Evolutionary conservation across 2,797 vertebrate species (phyloP).

Genomic region (Hemitrygon akajei): DNA sequence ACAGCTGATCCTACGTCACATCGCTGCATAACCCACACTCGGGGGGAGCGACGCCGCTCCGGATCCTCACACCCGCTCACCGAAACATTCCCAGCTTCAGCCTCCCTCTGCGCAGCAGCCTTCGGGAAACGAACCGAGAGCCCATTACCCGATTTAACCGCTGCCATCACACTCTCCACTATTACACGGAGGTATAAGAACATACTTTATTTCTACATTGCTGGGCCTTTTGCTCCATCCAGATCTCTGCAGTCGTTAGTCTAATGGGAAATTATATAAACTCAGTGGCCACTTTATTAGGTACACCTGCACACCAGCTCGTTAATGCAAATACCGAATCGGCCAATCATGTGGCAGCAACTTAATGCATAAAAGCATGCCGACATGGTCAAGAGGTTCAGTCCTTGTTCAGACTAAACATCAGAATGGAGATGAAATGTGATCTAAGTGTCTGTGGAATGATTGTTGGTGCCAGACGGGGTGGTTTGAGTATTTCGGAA

Average conservation of each 20-base stretch:
- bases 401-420: too few species aligned
- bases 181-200: background rate
- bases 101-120: background rate
- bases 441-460: too few species aligned
- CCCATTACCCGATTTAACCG: background rate
- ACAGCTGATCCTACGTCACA: conserved; percentile 13
- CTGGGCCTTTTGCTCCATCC: background rate
- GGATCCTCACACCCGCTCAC: background rate
- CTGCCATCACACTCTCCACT: too few species aligned
- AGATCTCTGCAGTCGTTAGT: background rate
- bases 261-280: background rate
- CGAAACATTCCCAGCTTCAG: background rate
- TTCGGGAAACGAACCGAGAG: background rate
- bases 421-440: too few species aligned
- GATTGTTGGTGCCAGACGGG: too few species aligned
- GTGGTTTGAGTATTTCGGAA: too few species aligned
- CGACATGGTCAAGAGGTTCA: too few species aligned
- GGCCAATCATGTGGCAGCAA: too few species aligned
- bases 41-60: background rate
- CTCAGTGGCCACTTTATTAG: too few species aligned
- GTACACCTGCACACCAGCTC: too few species aligned
- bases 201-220: background rate
- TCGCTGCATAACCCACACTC: conserved; percentile 18
- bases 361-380: too few species aligned
- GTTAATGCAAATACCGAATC: too few species aligned